These are phyloP conservation scores for Hozukius guyotensis DNA, from an alignment of 2,797 vertebrate genomes.

Conservation along the genomic window DNA sequence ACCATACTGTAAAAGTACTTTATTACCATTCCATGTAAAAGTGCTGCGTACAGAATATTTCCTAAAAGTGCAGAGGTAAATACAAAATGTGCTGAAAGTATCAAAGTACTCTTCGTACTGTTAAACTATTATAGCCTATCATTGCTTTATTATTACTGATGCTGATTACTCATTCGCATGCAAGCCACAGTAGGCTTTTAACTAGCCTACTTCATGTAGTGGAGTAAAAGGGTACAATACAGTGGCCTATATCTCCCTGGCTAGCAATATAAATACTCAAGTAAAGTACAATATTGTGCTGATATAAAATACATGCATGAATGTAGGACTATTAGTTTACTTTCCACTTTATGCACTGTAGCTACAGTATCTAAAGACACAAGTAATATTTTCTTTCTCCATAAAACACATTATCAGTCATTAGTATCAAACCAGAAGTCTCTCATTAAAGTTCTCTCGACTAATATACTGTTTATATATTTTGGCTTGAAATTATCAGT, in stretches of 20 bases:
- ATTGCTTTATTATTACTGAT: no score
- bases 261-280: background rate
- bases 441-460: background rate
- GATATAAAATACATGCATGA: background rate
- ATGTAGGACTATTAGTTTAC: background rate
- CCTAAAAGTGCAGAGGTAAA: background rate
- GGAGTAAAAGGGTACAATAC: background rate
- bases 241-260: no score
- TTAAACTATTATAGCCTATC: no score
- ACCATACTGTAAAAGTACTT: background rate
- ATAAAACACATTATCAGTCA: background rate
- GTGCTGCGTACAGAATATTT: background rate
- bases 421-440: background rate
- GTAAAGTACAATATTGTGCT: background rate
- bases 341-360: background rate
- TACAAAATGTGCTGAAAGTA: no score
- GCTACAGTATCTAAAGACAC: background rate
- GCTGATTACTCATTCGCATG: no score
- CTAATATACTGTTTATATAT: background rate
- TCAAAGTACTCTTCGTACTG: no score
- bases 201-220: background rate
- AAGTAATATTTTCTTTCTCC: background rate
- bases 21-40: background rate
- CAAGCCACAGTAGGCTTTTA: no score
- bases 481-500: background rate